phyloP scores from a whole-genome alignment of 2,888 invertebrate species.

The Zaprionus obscuricornis region DNA sequence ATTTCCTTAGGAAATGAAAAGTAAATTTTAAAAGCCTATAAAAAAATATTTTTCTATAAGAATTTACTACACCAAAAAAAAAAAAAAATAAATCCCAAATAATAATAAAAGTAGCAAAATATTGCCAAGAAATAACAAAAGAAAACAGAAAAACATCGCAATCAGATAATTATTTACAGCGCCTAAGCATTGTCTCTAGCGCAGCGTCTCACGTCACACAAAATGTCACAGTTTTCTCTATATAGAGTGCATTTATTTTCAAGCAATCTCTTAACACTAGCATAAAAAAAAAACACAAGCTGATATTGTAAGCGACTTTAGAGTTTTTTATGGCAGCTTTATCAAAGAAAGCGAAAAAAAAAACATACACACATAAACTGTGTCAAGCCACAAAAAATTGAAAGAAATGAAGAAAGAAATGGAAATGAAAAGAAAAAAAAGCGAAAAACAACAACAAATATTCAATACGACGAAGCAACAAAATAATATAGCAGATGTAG shows the following conservation, averaged over 20 bases:
- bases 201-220: no score
- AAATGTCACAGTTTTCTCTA: conserved; percentile 5
- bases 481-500: conserved; percentile 57
- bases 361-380: conserved; percentile 51
- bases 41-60: no score
- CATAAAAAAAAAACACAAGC: background rate
- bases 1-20: no score
- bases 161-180: no score
- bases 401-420: no score
- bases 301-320: conserved; percentile 40
- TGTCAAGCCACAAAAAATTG: conserved; percentile 46
- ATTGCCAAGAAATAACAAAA: no score
- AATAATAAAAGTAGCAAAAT: no score
- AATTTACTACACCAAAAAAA: no score
- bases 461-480: conserved; percentile 34
- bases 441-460: conserved; percentile 36
- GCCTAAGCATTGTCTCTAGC: no score
- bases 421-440: background rate
- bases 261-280: conserved; percentile 33
- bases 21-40: no score
- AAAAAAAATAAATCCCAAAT: no score
- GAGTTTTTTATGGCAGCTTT: conserved; percentile 46
- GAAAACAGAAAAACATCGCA: no score
- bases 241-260: background rate
- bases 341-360: conserved; percentile 25